Evolutionary conservation across 2,797 vertebrate species (phyloP).

Genomic region (Acrossocheilus fasciatus): DNA sequence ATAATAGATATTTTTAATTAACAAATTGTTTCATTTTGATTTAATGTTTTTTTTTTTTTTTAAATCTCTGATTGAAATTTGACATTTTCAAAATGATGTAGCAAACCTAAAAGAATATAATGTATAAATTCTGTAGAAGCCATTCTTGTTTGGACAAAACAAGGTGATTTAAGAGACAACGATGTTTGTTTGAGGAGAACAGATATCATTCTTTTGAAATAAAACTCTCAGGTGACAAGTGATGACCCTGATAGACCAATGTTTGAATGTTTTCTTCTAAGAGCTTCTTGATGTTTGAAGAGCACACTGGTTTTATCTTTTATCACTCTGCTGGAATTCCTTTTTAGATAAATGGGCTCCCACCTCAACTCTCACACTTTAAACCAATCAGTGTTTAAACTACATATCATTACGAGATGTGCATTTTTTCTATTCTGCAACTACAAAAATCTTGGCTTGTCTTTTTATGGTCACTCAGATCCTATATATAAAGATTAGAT

Average conservation of each 20-base stretch:
- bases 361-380: not conserved
- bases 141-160: slow-evolving; percentile 36
- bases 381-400: not conserved
- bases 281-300: slow-evolving; percentile 59
- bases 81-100: not conserved
- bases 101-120: not conserved
- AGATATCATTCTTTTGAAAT: slow-evolving; percentile 1
- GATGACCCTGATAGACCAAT: slow-evolving; percentile 67
- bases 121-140: not conserved
- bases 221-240: slow-evolving; percentile 28
- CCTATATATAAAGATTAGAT: slow-evolving; percentile 1
- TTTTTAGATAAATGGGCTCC: slow-evolving; percentile 27
- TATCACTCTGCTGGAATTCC: slow-evolving; percentile 68
- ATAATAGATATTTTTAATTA: not conserved
- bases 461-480: not conserved
- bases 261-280: slow-evolving; percentile 63
- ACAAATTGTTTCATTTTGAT: not conserved
- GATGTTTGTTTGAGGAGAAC: not conserved
- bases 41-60: not conserved
- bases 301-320: slow-evolving; percentile 59
- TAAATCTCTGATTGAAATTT: not conserved
- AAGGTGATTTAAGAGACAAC: slow-evolving; percentile 18
- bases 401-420: not conserved
- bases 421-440: not conserved
- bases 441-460: not conserved